Conservation (phyloP, 2,113 vertebrate genomes). For the Perca flavescens region DNA sequence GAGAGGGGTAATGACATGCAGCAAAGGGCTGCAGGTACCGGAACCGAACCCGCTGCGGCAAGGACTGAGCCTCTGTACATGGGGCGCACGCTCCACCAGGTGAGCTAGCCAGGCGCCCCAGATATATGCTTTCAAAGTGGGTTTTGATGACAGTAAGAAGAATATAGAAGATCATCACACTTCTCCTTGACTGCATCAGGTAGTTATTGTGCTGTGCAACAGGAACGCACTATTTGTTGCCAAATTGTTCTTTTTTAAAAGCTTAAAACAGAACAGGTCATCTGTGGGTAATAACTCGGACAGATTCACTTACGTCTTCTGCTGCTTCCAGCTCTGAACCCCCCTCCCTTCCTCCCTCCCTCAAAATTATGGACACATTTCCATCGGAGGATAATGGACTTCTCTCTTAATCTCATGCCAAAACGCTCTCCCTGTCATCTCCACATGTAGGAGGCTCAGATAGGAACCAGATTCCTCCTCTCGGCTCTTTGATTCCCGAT, state of each 20-base stretch:
- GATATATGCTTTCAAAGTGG: background rate
- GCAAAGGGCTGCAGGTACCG: too few relatives aligned
- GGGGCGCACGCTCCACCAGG: too few relatives aligned
- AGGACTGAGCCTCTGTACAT: too few relatives aligned
- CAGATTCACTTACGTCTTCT: background rate
- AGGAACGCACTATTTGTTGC: background rate
- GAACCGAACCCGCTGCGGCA: too few relatives aligned
- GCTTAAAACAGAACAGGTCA: background rate
- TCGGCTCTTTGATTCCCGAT: conserved; percentile 24
- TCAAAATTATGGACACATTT: conserved; percentile 16
- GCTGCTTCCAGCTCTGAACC: conserved; percentile 12
- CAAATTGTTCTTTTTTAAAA: background rate
- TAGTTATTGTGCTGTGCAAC: background rate
- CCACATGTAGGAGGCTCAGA: conserved; percentile 49
- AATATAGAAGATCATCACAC: background rate
- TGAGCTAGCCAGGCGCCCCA: too few relatives aligned
- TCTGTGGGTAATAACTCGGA: background rate
- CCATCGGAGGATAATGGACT: conserved; percentile 27
- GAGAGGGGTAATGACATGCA: too few relatives aligned
- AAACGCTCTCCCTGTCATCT: conserved; percentile 44
- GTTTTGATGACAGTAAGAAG: background rate
- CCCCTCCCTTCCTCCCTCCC: background rate
- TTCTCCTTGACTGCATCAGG: background rate
- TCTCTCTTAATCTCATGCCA: conserved; percentile 72
- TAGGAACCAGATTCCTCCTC: conserved; percentile 56